Evolutionary conservation across 2,888 invertebrate genomes (phyloP).

Genomic region (Troides oblongomaculatus): DNA sequence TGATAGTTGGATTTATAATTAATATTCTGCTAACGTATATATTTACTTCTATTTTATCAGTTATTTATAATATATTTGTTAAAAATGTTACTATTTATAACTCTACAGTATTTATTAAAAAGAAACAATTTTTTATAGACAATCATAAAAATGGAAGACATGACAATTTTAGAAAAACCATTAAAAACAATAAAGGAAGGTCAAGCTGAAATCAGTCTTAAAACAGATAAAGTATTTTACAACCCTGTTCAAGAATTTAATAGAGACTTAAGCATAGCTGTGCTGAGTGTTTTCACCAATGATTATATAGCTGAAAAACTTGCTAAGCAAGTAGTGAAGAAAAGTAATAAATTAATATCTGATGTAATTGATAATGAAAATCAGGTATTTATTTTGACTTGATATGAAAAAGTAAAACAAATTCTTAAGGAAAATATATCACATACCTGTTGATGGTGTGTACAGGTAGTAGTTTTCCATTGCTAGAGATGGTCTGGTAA

Average conservation of each 20-base stretch:
- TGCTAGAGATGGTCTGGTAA: no score
- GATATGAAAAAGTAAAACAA: no score
- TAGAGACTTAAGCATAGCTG: constrained; percentile 92
- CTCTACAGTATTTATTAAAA: no score
- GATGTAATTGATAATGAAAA: constrained; percentile 25
- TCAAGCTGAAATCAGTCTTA: constrained; percentile 86
- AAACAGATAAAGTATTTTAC: constrained; percentile 92
- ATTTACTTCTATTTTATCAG: no score
- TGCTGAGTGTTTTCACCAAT: constrained; percentile 83
- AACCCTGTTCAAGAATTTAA: constrained; percentile 99
- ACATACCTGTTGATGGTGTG: no score
- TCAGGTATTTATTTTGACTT: constrained; percentile 29
- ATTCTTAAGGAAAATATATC: no score
- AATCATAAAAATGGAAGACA: constrained; percentile 54
- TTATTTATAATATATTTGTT: no score
- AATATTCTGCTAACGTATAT: no score
- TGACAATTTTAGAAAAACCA: constrained; percentile 32
- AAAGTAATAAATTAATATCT: constrained; percentile 37
- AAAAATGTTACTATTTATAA: no score
- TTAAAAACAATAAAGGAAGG: constrained; percentile 84
- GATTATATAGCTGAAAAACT: constrained; percentile 62
- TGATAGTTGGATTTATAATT: no score
- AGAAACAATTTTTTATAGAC: constrained; percentile 34
- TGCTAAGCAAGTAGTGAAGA: constrained; percentile 42
- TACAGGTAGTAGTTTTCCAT: no score